Evolutionary conservation across 2,888 invertebrate species (phyloP), one percentile per base, ranked within the genome.

Genomic region (Lochmaea capreae): DNA sequence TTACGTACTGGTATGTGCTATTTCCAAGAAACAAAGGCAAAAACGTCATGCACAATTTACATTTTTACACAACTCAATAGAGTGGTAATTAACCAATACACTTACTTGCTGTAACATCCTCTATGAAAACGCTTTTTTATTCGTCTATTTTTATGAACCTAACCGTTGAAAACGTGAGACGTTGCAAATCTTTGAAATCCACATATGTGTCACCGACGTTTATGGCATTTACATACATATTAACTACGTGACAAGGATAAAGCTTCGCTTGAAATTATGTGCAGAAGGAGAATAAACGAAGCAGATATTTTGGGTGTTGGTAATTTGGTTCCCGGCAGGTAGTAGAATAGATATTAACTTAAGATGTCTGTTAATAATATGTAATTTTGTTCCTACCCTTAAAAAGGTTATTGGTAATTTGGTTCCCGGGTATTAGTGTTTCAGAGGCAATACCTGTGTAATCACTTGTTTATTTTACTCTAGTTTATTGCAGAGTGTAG

Each of bases 211-310:
- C 8, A 52, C 52, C n/a, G 3, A 52, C 42, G 2, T 42, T 42
- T 42, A 42, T 42, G 42, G 16, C 52, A 52, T 52, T 52, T 52
- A 52, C 52, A 52, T 52, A 52, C n/a, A 52, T 52, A 52, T 52
- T 52, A 52, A 52, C 52, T 52, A 52, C 52, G 52, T 52, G 52
- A 52, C 16, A 4, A 5, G 52, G 4, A 52, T 52, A 52, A n/a
- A 52, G 52, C n/a, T n/a, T 16, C 52, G n/a, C 52, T 52, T 52
- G n/a, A 52, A 52, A 52, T 52, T 52, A 52, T n/a, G 52, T n/a
- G 16, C 4, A 3, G 8, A 52, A 52, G 22, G 22, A 52, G 14
- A 49, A 14, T 1, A 49, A 14, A 49, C 42, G 46, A 46, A 46
- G 11, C 11, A 4, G 8, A 42, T 42, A 1, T 42, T 42, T 42